A percentile compares a stretch with the other conserved stretches of the same genome.
Conservation (phyloP, 2,113 vertebrate species). For the Chionis minor region DNA sequence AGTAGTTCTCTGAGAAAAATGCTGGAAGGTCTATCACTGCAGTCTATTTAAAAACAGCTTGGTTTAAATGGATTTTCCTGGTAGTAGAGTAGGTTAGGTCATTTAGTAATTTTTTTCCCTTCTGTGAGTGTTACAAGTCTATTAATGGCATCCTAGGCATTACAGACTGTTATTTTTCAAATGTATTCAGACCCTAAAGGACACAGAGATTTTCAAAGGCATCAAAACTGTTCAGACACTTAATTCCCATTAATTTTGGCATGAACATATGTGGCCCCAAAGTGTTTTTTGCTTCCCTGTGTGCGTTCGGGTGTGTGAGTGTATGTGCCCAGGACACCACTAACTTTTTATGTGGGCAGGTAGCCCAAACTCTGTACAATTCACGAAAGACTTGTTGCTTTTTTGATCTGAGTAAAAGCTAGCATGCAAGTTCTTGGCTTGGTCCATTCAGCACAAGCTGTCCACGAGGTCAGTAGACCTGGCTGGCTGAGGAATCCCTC, state of each 20-base stretch:
- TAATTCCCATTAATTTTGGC: not conserved
- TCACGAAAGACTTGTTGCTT: not conserved
- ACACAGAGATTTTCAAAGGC: not conserved
- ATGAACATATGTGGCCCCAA: not conserved
- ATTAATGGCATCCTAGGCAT: not conserved
- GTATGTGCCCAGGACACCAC: not conserved
- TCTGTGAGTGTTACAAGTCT: not conserved
- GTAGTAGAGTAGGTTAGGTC: not conserved
- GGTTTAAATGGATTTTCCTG: slow-evolving; percentile 7
- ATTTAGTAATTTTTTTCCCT: not conserved
- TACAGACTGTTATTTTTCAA: not conserved
- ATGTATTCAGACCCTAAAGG: not conserved
- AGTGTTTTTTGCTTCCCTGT: not conserved
- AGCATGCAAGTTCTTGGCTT: not conserved
- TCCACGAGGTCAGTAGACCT: not conserved
- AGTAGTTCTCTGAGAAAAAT: not conserved
- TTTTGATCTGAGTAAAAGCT: not conserved
- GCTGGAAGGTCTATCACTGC: not conserved
- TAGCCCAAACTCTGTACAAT: not conserved
- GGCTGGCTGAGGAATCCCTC: not conserved
- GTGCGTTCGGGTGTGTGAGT: not conserved
- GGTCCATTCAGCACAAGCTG: not conserved
- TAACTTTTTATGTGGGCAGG: not conserved
- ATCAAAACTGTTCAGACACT: not conserved
- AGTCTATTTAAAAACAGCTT: not conserved